These are phyloP conservation scores for Leptopilina boulardi DNA, from an alignment of 1,140 invertebrate species.

Conservation along the genomic window DNA sequence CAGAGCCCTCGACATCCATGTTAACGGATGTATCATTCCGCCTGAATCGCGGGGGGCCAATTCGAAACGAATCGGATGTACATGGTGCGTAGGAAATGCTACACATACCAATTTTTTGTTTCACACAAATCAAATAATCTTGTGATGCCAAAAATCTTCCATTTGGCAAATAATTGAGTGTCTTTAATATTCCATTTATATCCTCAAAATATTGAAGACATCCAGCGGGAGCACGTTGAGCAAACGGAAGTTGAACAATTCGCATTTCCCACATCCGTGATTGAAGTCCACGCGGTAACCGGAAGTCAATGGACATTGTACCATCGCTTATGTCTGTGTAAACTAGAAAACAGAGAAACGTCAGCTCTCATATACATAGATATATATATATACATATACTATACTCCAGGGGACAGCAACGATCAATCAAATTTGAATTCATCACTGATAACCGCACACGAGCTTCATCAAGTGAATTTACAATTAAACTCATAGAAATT, in stretches of 20 bases:
- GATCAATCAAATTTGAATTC: conserved; percentile 14
- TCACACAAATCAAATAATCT: conserved; percentile 86
- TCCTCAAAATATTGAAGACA: conserved; percentile 84
- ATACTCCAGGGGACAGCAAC: not conserved
- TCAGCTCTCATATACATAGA: not conserved
- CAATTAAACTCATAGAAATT: not conserved
- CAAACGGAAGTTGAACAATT: conserved; percentile 84
- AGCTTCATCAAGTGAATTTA: not conserved
- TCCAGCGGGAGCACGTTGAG: conserved; percentile 82
- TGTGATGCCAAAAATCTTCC: conserved; percentile 87
- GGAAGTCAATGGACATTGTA: conserved; percentile 76
- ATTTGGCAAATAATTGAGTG: conserved; percentile 88
- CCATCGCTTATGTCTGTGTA: conserved; percentile 81
- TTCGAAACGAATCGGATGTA: conserved; percentile 84
- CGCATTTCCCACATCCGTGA: conserved; percentile 86
- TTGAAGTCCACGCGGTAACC: conserved; percentile 78
- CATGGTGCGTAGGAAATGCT: conserved; percentile 87
- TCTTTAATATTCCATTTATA: conserved; percentile 80
- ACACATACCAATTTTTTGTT: conserved; percentile 83
- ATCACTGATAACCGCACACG: not conserved
- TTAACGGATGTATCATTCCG: conserved; percentile 21
- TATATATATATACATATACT: not conserved
- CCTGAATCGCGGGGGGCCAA: conserved; percentile 76
- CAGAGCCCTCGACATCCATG: conserved; percentile 63
- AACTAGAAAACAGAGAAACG: conserved; percentile 74